Base-by-base conservation (phyloP, 2,113 vertebrate genomes). In the Mustelus asterias region DNA sequence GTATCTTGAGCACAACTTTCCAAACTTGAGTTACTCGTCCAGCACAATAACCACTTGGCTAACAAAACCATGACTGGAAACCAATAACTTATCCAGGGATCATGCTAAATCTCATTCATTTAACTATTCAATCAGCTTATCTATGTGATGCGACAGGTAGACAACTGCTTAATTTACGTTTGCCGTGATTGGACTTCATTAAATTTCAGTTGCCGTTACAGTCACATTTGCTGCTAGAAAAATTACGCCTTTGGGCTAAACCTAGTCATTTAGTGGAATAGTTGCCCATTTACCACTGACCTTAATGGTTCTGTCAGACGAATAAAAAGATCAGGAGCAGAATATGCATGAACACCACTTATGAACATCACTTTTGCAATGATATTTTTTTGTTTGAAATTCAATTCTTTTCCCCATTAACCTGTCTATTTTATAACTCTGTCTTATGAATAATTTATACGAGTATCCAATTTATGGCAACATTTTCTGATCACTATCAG, bases 331-430 rank as follows among this genome's bases (percentile, higher is more conserved):
- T 92, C 89, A 92, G 63, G 60, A n/a, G 18, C 89, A 93, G 65
- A 65, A 67, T 67, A 93, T 14, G 18, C 63, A 93, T 93, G 89
- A 93, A 65, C 16, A 37, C 60, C 89, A 93, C 60, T 93, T 93
- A 65, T 16, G 9, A 93, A n/a, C 60, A 63, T n/a, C 58, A 65
- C 89, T 65, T 92, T 92, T 63, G 58, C 37, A 37, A 67, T 93
- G 58, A 65, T 67, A 22, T 93, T 93, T 93, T 70, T 93, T 93
- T 93, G 89, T 65, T 65, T 37, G 33, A 65, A 93, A 33, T 65
- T 93, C 89, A 37, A 41, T 93, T 93, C 60, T 90, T 92, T 65
- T 65, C 89, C n/a, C 60, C 89, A 93, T 93, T 93, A 93, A 93
- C 89, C 89, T 67, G 89, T 65, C 60, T 65, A n/a, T 67, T 93